These are phyloP conservation scores for Phenacoccus solenopsis DNA, from an alignment of 1,140 invertebrate genomes.

Conservation along the genomic window DNA sequence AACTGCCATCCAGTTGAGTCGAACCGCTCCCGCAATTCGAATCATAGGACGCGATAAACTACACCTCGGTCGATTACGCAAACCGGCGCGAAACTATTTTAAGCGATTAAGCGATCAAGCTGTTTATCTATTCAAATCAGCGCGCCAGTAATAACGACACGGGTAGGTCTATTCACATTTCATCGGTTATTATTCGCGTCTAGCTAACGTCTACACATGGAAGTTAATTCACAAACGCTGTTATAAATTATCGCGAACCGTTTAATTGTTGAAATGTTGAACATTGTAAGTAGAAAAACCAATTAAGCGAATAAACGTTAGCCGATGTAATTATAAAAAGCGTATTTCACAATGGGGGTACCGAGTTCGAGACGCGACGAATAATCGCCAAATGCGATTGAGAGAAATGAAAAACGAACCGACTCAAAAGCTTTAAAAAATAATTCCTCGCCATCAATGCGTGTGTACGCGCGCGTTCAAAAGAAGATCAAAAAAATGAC, in stretches of 20 bases:
- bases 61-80: too few relatives aligned
- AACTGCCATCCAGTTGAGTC: too few relatives aligned
- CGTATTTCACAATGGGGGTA: not conserved
- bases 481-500: too few relatives aligned
- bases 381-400: too few relatives aligned
- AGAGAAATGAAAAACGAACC: too few relatives aligned
- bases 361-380: too few relatives aligned
- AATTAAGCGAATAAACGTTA: not conserved
- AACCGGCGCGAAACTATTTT: too few relatives aligned
- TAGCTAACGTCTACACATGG: not conserved
- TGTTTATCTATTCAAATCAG: not conserved
- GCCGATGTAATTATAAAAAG: not conserved
- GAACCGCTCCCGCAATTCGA: too few relatives aligned
- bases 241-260: not conserved
- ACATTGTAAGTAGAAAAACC: conserved; percentile 2
- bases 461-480: too few relatives aligned
- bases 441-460: too few relatives aligned
- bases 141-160: not conserved
- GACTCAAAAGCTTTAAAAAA: too few relatives aligned
- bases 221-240: not conserved
- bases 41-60: too few relatives aligned
- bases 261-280: not conserved
- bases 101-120: not conserved
- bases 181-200: not conserved
- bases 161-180: not conserved